Evolutionary conservation across 2,888 invertebrate species (phyloP), one percentile per base, ranked within the genome.

Genomic region (Hemithea aestivaria): DNA sequence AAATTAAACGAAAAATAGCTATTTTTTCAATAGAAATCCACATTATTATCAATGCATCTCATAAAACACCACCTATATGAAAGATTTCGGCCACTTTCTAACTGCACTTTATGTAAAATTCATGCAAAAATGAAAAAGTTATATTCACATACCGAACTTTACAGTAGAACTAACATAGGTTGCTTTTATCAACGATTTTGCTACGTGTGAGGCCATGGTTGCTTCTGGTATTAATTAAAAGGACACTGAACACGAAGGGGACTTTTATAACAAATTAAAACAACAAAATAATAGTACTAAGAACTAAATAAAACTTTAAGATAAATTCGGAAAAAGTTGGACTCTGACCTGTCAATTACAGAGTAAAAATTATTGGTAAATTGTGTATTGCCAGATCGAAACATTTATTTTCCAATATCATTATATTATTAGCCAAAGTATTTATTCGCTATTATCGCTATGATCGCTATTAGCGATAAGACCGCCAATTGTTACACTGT

Each of bases 141-240:
- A 38, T 47, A 53, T 40, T 33, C 53, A 48, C 61, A 66, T 72
- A 87, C 85, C 85, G 59, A 82, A 87, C 66, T 84, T 87, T 41
- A 68, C 66, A 28, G 79, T 73, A 16, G 82, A 73, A 53, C 69
- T 69, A 51, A 72, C 61, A 58, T 73, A 71, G 47, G 79, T 62
- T 20, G 73, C 72, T 73, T 84, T 85, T 37, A 76, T 40, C 33
- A 87, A 56, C 27, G 78, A 72, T 74, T 84, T 87, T 22, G 85
- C 77, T 55, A 85, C 68, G 64, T 85, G 82, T 24, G 85, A 79
- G 53, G 85, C 85, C 85, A 87, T 87, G 43, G 43, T 58, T 70
- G 45, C 44, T 45, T 44, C 58, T 37, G 54, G 47, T 48, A 47
- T 35, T 46, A 47, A 37, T 29, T 48, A 35, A 45, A 38, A 45